Conservation (phyloP, 1,140 invertebrate genomes). For the Hermatobates lingyangjiaoensis region DNA sequence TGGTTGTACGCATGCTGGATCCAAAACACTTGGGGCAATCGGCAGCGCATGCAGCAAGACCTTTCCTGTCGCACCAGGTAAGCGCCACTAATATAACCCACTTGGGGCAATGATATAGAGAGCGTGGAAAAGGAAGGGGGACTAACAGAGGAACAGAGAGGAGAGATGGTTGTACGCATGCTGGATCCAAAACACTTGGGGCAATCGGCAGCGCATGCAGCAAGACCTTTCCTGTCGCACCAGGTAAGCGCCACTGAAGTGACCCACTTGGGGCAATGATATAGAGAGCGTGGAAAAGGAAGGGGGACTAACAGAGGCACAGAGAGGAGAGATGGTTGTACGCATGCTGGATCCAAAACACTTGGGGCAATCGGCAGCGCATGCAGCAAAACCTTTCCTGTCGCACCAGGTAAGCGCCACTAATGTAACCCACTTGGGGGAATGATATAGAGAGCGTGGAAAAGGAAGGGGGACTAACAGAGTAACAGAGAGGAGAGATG, state of each 20-base stretch:
- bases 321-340: conserved; percentile 84
- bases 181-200: conserved; percentile 71
- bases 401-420: conserved; percentile 67
- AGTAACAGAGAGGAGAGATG: conserved; percentile 83
- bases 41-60: conserved; percentile 62
- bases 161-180: conserved; percentile 85
- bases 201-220: conserved; percentile 57
- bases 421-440: conserved; percentile 84
- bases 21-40: conserved; percentile 61
- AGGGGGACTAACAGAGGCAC: conserved; percentile 78
- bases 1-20: conserved; percentile 82
- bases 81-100: too few relatives aligned
- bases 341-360: conserved; percentile 67
- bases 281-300: conserved; percentile 90
- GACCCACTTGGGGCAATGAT: conserved; percentile 86
- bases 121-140: too few relatives aligned
- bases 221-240: conserved; percentile 42
- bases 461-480: conserved; percentile 82
- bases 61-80: too few relatives aligned
- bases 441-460: conserved; percentile 90
- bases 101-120: too few relatives aligned
- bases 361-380: conserved; percentile 60
- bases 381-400: conserved; percentile 44
- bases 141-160: conserved; percentile 72
- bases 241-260: conserved; percentile 83